Base-by-base conservation (phyloP, 2,888 invertebrate species). In the Mythimna vitellina region DNA sequence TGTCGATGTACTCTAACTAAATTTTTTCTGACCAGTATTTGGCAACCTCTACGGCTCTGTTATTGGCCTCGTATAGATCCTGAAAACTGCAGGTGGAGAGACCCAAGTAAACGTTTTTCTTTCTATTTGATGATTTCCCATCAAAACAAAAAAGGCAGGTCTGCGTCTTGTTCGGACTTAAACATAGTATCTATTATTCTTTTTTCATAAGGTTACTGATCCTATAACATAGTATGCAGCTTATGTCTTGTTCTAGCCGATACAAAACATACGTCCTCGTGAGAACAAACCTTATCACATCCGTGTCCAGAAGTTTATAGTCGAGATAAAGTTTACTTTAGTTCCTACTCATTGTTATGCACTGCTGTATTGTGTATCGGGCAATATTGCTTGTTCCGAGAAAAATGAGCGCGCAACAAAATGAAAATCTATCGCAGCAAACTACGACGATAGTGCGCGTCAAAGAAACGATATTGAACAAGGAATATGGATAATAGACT, bases 321-420 rank as follows among this genome's bases (percentile, higher is more conserved):
- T 63, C 20, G 9, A 73, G 62, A 80, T 82, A 79, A 79, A 82
- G 80, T 82, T 82, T 73, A 65, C 80, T 73, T 69, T 65, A 51
- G 68, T 65, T 42, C 68, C 68, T 78, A 73, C 62, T 62, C 65
- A 82, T 73, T 79, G 79, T 73, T 79, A 79, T 78, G 82, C 78
- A 54, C 73, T 35, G 64, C 49, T 56, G 64, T 78, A 60, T 61
- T 51, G 46, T 66, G 17, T 61, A 73, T 78, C 66, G 29, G 61
- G 38, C 73, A 78, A 73, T 79, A 79, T 79, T 72, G 79, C 61
- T 65, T 22, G 78, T 38, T 62, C 58, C 49, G 54, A 61, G 65
- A 79, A 82, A 73, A 73, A 78, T 78, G 51, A 65, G 35, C 53
- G 53, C 25, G 25, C 17, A n/a, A 56, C 56, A 51, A 54, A 70